A percentile compares a stretch with the other conserved stretches of the same genome.
These are phyloP conservation scores for Myocastor coypus DNA, from an alignment of 2,113 vertebrate genomes.

Conservation along the genomic window DNA sequence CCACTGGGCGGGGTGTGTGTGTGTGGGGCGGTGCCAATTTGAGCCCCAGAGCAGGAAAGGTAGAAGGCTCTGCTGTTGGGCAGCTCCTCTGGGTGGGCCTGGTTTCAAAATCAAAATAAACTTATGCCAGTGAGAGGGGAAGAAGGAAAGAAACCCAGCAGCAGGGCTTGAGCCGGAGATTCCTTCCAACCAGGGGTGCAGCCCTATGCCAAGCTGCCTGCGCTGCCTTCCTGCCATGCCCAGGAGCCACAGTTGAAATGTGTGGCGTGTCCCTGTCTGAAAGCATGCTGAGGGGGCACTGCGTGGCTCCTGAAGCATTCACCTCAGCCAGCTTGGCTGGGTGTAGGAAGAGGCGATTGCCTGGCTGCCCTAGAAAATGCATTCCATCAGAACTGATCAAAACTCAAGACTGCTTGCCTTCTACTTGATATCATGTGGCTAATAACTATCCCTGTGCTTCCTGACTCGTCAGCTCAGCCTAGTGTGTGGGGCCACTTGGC, in stretches of 20 bases:
- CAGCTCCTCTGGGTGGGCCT: slow-evolving; percentile 68
- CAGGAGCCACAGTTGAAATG: not conserved
- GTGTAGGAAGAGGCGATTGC: not conserved
- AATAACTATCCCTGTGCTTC: not conserved
- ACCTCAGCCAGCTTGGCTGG: not conserved
- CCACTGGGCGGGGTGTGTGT: not conserved
- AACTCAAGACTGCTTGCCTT: not conserved
- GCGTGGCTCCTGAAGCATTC: not conserved
- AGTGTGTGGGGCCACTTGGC: not conserved
- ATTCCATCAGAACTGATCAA: not conserved
- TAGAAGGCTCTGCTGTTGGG: not conserved
- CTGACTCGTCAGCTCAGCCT: not conserved
- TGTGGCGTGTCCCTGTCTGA: not conserved
- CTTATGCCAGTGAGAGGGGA: slow-evolving; percentile 42
- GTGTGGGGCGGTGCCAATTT: not conserved
- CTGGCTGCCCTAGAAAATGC: not conserved
- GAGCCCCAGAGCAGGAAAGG: slow-evolving; percentile 61
- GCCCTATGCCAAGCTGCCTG: not conserved
- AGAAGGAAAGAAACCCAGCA: slow-evolving; percentile 66
- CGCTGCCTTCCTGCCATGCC: not conserved
- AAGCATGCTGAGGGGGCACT: not conserved
- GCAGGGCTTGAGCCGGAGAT: not conserved
- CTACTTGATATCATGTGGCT: rapidly evolving
- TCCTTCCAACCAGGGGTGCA: not conserved
- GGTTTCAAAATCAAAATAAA: slow-evolving; percentile 79